Evolutionary conservation across 2,888 invertebrate species (phyloP), one percentile per base, ranked within the genome.

Genomic region (Drosophila suboccidentalis): DNA sequence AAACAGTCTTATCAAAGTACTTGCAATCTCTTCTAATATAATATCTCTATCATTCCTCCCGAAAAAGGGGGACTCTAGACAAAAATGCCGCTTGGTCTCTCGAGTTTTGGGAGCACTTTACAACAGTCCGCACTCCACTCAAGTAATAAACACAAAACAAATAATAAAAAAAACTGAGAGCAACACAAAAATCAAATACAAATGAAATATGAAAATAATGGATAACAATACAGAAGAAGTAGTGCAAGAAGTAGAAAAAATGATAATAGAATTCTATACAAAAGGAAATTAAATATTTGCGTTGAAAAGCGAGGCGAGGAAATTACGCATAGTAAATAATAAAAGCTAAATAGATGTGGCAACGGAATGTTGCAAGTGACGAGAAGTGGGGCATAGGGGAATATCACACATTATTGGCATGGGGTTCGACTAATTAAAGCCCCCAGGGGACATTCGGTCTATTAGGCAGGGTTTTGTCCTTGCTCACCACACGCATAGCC

Each of bases 261-360:
- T 41, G n/a, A 41, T 22, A 78, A 78, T 61, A 68, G 80, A 75
- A 75, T 64, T 57, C 58, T 38, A 36, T 47, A n/a, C 50, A 71
- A 71, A 80, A 71, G 80, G 71, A 72, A 79, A 78, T 83, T 75
- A 81, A 86, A 85, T 86, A 85, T 85, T 85, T 86, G 73, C 74
- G 77, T 71, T 71, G 41, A 49, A 57, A 38, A 54, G 46, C 69
- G 68, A 75, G 68, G 75, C 71, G 69, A 71, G 71, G 64, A 89
- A 85, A 82, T 78, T 79, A 71, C 65, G 80, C 84, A 86, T 76
- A 80, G 73, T 74, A 86, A 81, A 82, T 79, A 82, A 75, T 74
- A 76, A 77, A 71, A 81, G 73, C 51, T 61, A 72, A 80, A 80
- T 68, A 74, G 57, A 68, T 73, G 59, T 60, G 75, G 62, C 59